Conservation (phyloP, 2,797 vertebrate species). For the Gymnocypris eckloni region DNA sequence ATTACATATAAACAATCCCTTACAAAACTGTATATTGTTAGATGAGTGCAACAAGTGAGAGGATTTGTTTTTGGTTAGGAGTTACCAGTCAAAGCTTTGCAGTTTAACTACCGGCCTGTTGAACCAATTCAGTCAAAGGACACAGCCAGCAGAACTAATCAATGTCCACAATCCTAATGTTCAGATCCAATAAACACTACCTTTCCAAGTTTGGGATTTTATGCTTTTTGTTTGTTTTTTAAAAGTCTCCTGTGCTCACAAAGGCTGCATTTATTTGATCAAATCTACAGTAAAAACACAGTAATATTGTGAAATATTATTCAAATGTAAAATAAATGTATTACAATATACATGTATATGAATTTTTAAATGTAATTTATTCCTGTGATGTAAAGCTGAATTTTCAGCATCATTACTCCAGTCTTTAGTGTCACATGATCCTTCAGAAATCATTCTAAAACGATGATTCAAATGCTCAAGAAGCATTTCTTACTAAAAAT, state of each 20-base stretch:
- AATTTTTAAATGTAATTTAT: too few species aligned
- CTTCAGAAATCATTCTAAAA: not conserved
- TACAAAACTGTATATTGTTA: constrained; percentile 66
- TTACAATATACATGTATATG: too few species aligned
- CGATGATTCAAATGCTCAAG: not conserved
- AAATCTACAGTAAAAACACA: not conserved
- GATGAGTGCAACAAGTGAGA: constrained; percentile 65
- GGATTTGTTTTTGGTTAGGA: constrained; percentile 72
- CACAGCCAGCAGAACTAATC: not conserved
- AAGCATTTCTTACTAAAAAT: not conserved
- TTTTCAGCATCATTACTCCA: not conserved
- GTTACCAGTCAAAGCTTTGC: constrained; percentile 52
- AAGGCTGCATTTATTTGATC: not conserved
- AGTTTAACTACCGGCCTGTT: constrained; percentile 5
- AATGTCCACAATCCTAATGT: not conserved
- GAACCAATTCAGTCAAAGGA: constrained; percentile 17
- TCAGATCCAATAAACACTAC: constrained; percentile 1
- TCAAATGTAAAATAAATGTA: not conserved
- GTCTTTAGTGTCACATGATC: not conserved
- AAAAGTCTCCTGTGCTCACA: not conserved
- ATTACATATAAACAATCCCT: constrained; percentile 67
- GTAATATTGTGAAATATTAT: not conserved
- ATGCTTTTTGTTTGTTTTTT: not conserved
- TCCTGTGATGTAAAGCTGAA: not conserved
- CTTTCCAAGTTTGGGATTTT: not conserved